Evolutionary conservation across 2,113 vertebrate genomes (phyloP).

Genomic region (Proterorhinus semilunaris): DNA sequence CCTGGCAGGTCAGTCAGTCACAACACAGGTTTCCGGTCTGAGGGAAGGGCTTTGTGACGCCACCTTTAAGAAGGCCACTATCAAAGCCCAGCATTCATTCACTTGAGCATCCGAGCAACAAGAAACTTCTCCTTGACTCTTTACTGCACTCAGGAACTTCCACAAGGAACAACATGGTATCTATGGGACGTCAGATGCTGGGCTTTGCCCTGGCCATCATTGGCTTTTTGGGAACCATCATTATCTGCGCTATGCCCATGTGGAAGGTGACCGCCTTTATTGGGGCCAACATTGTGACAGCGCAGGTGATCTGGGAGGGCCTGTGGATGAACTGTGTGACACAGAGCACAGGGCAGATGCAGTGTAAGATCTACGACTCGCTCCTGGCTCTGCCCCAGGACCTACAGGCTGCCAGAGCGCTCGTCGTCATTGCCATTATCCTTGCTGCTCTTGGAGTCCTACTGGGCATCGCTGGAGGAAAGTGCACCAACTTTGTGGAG

Average conservation of each 20-base stretch:
- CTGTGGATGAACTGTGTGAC: constrained; percentile 78
- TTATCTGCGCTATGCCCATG: constrained; percentile 73
- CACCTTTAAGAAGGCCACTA: constrained; percentile 38
- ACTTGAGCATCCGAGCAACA: not conserved
- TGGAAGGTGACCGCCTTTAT: constrained; percentile 79
- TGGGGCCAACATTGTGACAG: constrained; percentile 77
- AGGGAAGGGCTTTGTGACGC: constrained; percentile 38
- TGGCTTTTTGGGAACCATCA: constrained; percentile 67
- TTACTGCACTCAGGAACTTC: constrained; percentile 6
- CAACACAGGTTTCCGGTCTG: constrained; percentile 55
- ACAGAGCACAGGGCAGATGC: constrained; percentile 81
- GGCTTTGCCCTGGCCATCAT: constrained; percentile 66
- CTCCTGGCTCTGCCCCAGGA: constrained; percentile 70
- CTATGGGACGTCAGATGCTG: constrained; percentile 73
- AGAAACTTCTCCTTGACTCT: constrained; percentile 19
- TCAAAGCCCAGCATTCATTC: constrained; percentile 32
- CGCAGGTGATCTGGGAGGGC: constrained; percentile 78
- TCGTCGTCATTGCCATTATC: constrained; percentile 82
- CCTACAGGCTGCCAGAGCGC: constrained; percentile 75
- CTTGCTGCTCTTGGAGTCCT: constrained; percentile 75
- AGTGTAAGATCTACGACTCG: constrained; percentile 80
- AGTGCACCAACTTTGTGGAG: constrained; percentile 92
- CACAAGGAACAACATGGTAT: constrained; percentile 65
- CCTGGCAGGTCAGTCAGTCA: constrained; percentile 34
- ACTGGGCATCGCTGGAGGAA: constrained; percentile 79